Evolutionary conservation across 2,113 vertebrate species (phyloP).

Genomic region (Bolborhynchus lineola): DNA sequence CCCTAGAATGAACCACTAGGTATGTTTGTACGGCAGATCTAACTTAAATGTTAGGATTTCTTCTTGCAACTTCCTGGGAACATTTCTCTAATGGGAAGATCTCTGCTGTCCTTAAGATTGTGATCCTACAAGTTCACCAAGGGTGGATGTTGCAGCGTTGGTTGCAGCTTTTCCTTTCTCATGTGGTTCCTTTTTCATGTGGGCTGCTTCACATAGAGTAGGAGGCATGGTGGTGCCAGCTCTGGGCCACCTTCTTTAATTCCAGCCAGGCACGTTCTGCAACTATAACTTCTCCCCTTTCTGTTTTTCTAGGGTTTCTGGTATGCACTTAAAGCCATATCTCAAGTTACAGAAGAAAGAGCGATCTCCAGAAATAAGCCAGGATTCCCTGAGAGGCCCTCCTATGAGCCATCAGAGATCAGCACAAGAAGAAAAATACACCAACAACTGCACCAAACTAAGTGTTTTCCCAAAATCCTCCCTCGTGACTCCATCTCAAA

Average conservation of each 20-base stretch:
- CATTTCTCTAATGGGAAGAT: not conserved
- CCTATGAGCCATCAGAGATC: conserved; percentile 69
- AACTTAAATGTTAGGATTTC: not conserved
- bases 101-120: not conserved
- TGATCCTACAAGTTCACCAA: not conserved
- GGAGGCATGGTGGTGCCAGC: not conserved
- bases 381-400: conserved; percentile 63
- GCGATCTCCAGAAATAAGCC: conserved; percentile 64
- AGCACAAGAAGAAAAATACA: conserved; percentile 65
- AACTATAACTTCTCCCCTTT: not conserved
- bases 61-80: not conserved
- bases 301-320: conserved; percentile 75
- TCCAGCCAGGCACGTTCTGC: not conserved
- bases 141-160: not conserved
- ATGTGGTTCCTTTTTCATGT: not conserved
- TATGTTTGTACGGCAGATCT: not conserved
- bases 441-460: conserved; percentile 59
- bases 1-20: not conserved
- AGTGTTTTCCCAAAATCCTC: conserved; percentile 56
- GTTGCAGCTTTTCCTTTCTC: not conserved
- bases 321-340: conserved; percentile 90
- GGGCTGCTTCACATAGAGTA: not conserved
- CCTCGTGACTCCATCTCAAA: conserved; percentile 64
- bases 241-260: not conserved
- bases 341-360: conserved; percentile 83